A percentile compares a stretch with the other conserved stretches of the same genome.
These are phyloP conservation scores for Takifugu rubripes DNA, from an alignment of 2,797 vertebrate genomes.

Conservation along the genomic window DNA sequence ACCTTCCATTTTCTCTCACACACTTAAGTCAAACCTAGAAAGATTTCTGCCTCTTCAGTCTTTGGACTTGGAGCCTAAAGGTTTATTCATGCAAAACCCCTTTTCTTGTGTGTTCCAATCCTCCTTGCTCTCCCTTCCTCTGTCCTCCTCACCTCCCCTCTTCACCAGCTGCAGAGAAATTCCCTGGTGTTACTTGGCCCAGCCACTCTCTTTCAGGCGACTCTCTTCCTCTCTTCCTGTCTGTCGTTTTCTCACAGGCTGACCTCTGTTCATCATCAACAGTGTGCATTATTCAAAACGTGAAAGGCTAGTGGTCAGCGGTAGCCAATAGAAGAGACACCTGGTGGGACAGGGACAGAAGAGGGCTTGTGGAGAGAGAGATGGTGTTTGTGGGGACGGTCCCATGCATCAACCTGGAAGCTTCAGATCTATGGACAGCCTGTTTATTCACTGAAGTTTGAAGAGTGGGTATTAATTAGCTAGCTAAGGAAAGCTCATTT, in stretches of 20 bases:
- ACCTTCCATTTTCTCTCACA: background rate
- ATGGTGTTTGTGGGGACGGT: conserved; percentile 38
- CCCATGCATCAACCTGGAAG: conserved; percentile 57
- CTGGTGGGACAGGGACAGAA: conserved; percentile 60
- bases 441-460: conserved; percentile 42
- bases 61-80: conserved; percentile 39
- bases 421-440: conserved; percentile 42
- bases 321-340: conserved; percentile 64
- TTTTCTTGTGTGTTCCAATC: conserved; percentile 47
- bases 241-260: conserved; percentile 61
- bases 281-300: conserved; percentile 62
- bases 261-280: conserved; percentile 68
- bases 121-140: conserved; percentile 46
- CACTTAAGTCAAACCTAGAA: no score
- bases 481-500: background rate
- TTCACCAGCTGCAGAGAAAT: conserved; percentile 71
- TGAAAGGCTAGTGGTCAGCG: conserved; percentile 64
- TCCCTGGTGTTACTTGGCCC: conserved; percentile 63
- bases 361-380: conserved; percentile 55
- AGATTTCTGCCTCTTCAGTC: conserved; percentile 33
- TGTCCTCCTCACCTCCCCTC: conserved; percentile 41
- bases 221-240: conserved; percentile 72
- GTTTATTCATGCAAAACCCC: conserved; percentile 55
- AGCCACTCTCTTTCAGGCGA: conserved; percentile 54
- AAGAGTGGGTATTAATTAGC: conserved; percentile 17